Base-by-base conservation (phyloP, 2,113 vertebrate genomes). In the Planiliza haematocheilus region DNA sequence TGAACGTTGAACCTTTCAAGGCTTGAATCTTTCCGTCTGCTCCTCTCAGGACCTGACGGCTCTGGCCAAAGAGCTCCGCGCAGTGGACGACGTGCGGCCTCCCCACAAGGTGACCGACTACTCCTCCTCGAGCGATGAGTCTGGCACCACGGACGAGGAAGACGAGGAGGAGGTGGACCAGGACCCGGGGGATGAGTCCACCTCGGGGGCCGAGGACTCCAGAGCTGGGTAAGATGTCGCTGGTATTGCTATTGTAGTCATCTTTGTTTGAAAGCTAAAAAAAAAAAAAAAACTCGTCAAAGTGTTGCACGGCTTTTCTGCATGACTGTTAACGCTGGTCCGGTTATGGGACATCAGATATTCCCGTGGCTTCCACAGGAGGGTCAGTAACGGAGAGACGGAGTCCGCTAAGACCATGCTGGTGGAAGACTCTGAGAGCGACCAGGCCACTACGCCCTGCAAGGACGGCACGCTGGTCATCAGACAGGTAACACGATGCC, bases 391-490 rank as follows among this genome's bases (percentile, higher is more conserved):
- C 37, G 98, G 98, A 8, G 98, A 99, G 91, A 97, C 95, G 0
- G 97, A 96, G 69, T 98, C 97, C 0, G 96, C 97, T 43, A 98
- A 98, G 91, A 97, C 97, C 9, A 97, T 98, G 96, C 95, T 97
- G 4, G 95, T 97, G 24, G 97, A 98, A 0, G 97, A 98, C 59
- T 93, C 95, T 0, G 97, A 99, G 85, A 96, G 95, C 66, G 97
- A 98, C 55, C 95, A 94, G 38, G 95, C 95, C 59, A 93, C 92
- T 77, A 97, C 96, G 1, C 97, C 97, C 16, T 98, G 95, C 80
- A 99, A 99, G 88, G 98, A 99, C 60, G 97, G 97, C 88, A 99
- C 98, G 7, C 93, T 99, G 81, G 96, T 99, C 60, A 95, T 99
- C 88, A 94, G 97, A 94, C 97, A 98, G 97, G 98, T 99, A 94